Evolutionary conservation across 2,113 vertebrate species (phyloP), one percentile per base, ranked within the genome.

Genomic region (Caranx ignobilis): DNA sequence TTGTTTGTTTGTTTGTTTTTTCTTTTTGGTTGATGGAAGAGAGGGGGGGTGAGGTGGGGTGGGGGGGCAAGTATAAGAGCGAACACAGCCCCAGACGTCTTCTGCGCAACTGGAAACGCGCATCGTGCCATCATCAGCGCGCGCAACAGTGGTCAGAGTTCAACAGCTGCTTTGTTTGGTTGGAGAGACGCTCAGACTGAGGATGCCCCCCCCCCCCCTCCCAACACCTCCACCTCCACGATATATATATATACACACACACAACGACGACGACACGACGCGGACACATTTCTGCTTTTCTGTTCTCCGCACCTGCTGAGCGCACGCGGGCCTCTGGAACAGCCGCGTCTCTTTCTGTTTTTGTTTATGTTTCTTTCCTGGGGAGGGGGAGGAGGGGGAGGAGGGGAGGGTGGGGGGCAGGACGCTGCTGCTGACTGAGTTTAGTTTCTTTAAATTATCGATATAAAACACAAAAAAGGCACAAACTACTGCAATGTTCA

Each of bases 401-500:
- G 26, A 26, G 26, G 26, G 26, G 26, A 26, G 26, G 26, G 26
- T 26, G 26, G 26, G 26, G 26, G 26, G 26, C 26, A 26, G 26
- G 26, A 26, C 26, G 26, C 26, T 26, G 26, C 83, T 87, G 80
- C 84, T 83, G 69, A 81, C 26, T 26, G 71, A 88, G 71, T 92
- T 91, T 91, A 84, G 84, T 91, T 93, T 93, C 88, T 90, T 92
- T 92, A 89, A 92, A 88, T 90, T 87, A 81, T 91, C 86, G 62
- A 90, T 88, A 90, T 89, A 78, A 91, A 52, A 35, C 10, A 68
- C 77, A 86, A 90, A 81, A 96, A 95, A 91, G 97, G 97, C 98
- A 98, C 97, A 97, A 97, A 89, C 87, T 85, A 83, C 96, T 95
- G 92, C 96, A 96, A 96, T 96, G 97, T 97, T 96, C 96, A 95